These are phyloP conservation scores for Malurus elegans DNA, from an alignment of 2,113 vertebrate species.

Conservation along the genomic window DNA sequence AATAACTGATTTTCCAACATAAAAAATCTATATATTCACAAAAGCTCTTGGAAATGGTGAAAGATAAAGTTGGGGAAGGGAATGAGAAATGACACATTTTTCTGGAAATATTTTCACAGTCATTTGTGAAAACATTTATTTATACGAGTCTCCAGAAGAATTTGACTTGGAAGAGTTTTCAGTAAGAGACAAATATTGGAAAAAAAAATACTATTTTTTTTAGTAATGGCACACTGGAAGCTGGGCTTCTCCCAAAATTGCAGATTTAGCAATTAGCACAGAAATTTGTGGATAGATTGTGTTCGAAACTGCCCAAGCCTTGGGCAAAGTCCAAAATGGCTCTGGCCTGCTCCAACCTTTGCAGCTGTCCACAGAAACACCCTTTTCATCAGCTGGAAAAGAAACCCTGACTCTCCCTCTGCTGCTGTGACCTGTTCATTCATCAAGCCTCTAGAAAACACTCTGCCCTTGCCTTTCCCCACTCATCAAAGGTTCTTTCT, in stretches of 20 bases:
- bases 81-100: background rate
- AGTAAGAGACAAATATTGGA: background rate
- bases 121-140: background rate
- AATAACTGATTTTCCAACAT: background rate
- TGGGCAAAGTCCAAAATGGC: background rate
- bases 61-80: background rate
- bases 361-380: background rate
- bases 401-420: background rate
- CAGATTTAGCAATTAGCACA: background rate
- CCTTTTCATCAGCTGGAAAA: background rate
- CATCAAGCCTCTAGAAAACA: background rate
- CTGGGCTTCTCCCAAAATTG: background rate
- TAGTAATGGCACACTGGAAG: background rate
- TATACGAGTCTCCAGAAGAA: background rate
- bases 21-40: background rate
- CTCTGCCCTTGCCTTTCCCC: background rate
- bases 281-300: background rate
- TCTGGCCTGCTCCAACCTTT: background rate
- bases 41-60: background rate
- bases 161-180: background rate
- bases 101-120: background rate
- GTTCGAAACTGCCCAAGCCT: background rate
- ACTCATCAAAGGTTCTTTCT: constrained; percentile 21
- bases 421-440: background rate
- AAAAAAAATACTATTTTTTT: background rate